A percentile compares a stretch with the other conserved stretches of the same genome.
phyloP scores from a whole-genome alignment of 2,113 vertebrate genomes.

The Trinectes maculatus region DNA sequence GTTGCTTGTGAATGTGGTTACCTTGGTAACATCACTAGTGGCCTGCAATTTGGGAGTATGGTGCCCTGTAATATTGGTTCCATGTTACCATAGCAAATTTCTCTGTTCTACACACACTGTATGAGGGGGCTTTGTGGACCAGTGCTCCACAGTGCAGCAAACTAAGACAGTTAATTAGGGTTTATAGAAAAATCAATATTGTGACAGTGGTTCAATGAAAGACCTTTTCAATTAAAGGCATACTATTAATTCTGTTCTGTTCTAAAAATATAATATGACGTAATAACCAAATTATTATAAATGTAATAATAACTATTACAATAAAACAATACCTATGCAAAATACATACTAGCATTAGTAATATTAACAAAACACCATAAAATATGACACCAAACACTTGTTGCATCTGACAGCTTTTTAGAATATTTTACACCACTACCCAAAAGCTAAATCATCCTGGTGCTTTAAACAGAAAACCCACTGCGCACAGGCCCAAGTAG shows the following conservation, averaged over 20 bases:
- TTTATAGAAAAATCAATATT: conserved; percentile 70
- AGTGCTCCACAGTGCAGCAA: conserved; percentile 56
- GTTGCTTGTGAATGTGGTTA: conserved; percentile 75
- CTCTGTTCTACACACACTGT: conserved; percentile 50
- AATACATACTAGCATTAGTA: not conserved
- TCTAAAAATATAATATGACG: conserved; percentile 6
- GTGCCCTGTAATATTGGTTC: conserved; percentile 69
- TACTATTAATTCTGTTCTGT: conserved; percentile 14
- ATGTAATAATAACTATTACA: no score
- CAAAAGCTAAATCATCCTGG: conserved; percentile 32
- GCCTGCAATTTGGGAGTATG: conserved; percentile 74
- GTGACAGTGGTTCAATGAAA: conserved; percentile 51
- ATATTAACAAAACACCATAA: not conserved
- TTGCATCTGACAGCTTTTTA: not conserved
- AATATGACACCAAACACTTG: not conserved
- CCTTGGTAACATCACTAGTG: conserved; percentile 82
- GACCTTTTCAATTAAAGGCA: conserved; percentile 37
- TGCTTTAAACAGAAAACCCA: conserved; percentile 47
- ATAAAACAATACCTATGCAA: not conserved
- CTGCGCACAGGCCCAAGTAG: conserved; percentile 30
- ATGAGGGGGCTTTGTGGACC: conserved; percentile 53
- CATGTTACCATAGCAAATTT: conserved; percentile 70
- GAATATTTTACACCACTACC: conserved; percentile 20
- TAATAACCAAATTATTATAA: not conserved
- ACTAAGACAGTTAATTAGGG: conserved; percentile 69